Conservation (phyloP, 2,888 invertebrate genomes). For the Dasysyrphus albostriatus region DNA sequence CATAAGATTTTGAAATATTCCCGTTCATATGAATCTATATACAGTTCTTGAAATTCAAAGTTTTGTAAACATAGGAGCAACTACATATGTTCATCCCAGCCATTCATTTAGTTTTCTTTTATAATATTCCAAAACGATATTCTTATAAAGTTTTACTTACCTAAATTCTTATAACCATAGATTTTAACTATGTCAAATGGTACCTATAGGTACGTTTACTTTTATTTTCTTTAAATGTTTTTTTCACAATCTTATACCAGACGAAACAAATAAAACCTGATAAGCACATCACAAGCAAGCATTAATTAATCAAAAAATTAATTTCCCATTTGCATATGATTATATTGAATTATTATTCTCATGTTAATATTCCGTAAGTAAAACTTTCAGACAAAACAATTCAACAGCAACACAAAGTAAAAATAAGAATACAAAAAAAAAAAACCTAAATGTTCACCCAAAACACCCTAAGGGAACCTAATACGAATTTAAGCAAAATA, state of each 20-base stretch:
- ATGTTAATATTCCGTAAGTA: slow-evolving; percentile 64
- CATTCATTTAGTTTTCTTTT: no score
- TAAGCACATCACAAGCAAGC: neutral
- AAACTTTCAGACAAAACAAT: slow-evolving; percentile 62
- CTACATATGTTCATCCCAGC: no score
- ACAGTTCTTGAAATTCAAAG: no score
- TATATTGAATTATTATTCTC: slow-evolving; percentile 33
- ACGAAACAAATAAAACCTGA: neutral
- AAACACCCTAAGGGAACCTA: slow-evolving; percentile 48
- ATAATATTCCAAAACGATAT: no score
- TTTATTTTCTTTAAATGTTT: neutral
- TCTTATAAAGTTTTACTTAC: no score
- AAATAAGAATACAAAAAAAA: slow-evolving; percentile 3
- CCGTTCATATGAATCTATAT: no score
- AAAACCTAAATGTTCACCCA: slow-evolving; percentile 52
- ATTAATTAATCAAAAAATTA: slow-evolving; percentile 72
- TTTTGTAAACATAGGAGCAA: no score
- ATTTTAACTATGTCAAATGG: neutral
- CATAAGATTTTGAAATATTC: no score
- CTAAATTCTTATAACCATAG: no score
- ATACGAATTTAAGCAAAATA: slow-evolving; percentile 33
- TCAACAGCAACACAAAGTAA: slow-evolving; percentile 28
- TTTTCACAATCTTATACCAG: neutral
- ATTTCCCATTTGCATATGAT: slow-evolving; percentile 69
- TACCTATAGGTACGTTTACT: neutral